Evolutionary conservation across 2,888 invertebrate species (phyloP).

Genomic region (Thecocarcelia acutangulata): DNA sequence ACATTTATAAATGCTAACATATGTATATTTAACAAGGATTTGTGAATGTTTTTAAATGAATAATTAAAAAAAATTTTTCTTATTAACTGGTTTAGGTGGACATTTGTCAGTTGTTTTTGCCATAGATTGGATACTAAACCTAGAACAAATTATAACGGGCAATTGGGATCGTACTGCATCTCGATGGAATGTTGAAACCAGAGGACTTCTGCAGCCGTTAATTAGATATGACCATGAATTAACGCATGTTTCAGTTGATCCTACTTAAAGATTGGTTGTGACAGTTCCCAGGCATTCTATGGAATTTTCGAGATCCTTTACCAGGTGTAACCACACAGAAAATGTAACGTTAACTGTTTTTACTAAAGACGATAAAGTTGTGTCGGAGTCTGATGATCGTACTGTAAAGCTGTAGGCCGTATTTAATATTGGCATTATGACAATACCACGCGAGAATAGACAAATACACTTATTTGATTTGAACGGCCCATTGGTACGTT

Average conservation of each 20-base stretch:
- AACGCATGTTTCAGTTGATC: slow-evolving; percentile 96
- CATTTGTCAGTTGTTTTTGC: slow-evolving; percentile 95
- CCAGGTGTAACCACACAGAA: slow-evolving; percentile 98
- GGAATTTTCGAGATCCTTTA: slow-evolving; percentile 98
- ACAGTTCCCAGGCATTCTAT: slow-evolving; percentile 98
- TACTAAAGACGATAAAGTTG: slow-evolving; percentile 96
- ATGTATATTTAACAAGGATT: too few species aligned
- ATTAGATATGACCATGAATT: slow-evolving; percentile 98
- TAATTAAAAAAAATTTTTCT: too few species aligned
- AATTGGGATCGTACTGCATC: slow-evolving; percentile 99
- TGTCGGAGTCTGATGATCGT: slow-evolving; percentile 98
- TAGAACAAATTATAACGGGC: slow-evolving; percentile 92
- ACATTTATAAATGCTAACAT: too few species aligned
- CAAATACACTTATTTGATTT: slow-evolving; percentile 97
- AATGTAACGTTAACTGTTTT: slow-evolving; percentile 98
- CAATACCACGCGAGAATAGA: slow-evolving; percentile 98
- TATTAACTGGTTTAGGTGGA: slow-evolving; percentile 84
- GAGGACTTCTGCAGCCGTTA: slow-evolving; percentile 90
- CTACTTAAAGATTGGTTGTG: slow-evolving; percentile 93
- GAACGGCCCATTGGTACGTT: slow-evolving; percentile 93
- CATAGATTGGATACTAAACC: slow-evolving; percentile 95
- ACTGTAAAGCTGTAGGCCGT: slow-evolving; percentile 99
- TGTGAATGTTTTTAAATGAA: too few species aligned
- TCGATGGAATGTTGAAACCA: slow-evolving; percentile 96
- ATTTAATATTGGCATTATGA: slow-evolving; percentile 91